Percentiles rank a stretch among this genome's conserved stretches.
Evolutionary conservation across 2,888 invertebrate species (phyloP).

Genomic region (Epinotia brunnichana): DNA sequence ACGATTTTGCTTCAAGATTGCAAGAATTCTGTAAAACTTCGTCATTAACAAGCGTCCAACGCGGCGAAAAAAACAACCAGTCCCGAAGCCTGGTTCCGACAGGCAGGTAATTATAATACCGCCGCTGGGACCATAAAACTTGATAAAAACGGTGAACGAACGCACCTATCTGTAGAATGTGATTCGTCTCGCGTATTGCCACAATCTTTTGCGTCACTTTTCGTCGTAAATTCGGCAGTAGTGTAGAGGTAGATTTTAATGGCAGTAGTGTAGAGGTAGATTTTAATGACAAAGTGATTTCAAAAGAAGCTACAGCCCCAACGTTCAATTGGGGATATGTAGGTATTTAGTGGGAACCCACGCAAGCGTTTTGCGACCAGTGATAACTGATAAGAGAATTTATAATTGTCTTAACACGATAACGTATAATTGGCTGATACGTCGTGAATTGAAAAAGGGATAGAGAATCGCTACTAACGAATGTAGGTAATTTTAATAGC

Average conservation of each 20-base stretch:
- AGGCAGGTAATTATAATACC: slow-evolving; percentile 45
- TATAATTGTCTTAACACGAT: neutral
- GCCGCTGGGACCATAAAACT: slow-evolving; percentile 42
- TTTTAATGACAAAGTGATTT: slow-evolving; percentile 1
- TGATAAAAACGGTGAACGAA: slow-evolving; percentile 52
- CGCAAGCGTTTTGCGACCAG: neutral
- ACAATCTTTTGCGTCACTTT: slow-evolving; percentile 3
- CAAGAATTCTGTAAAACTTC: slow-evolving; percentile 38
- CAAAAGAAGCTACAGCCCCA: neutral
- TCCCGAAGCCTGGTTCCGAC: slow-evolving; percentile 44
- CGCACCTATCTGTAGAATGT: slow-evolving; percentile 39
- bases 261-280: neutral
- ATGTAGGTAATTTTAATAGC: neutral
- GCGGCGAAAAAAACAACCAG: slow-evolving; percentile 42
- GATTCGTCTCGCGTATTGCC: slow-evolving; percentile 21
- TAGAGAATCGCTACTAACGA: neutral
- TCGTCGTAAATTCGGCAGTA: neutral
- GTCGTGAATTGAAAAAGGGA: neutral
- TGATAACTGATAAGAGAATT: slow-evolving; percentile 20
- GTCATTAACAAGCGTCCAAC: slow-evolving; percentile 33
- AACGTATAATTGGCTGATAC: slow-evolving; percentile 13
- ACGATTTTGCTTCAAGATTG: slow-evolving; percentile 21
- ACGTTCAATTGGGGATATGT: slow-evolving; percentile 1
- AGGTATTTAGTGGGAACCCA: neutral
- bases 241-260: neutral